Evolutionary conservation across 2,113 vertebrate species (phyloP), one percentile per base, ranked within the genome.

Genomic region (Pangasianodon gigas): DNA sequence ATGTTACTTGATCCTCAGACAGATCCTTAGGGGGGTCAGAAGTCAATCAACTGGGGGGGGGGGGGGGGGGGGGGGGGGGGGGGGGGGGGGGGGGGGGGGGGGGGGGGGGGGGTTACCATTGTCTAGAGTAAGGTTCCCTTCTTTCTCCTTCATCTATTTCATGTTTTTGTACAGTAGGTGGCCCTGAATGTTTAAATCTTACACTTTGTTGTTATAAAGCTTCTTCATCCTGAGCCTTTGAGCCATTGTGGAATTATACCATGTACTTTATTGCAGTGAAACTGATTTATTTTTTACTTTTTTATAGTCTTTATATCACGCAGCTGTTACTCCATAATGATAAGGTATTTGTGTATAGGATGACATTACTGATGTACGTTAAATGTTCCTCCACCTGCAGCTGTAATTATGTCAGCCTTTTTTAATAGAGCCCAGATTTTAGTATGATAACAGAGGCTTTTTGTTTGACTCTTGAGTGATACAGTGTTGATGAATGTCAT

Each of bases 1-100:
- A 3, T 7, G 79, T 71, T 81, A 88, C 58, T 71, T 84, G 87
- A 84, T 83, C 87, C 37, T 71, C 65, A 88, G 62, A 83, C 65
- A 56, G 32, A 84, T 44, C 82, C 82, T 44, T 32, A 60, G 37
- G 21, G 37, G 21, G 60, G 77, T 87, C 60, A 54, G 8, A 19
- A 67, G 80, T 88, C 60, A 71, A 71, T 71, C 14, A 51, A 29
- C 5, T 46, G 21, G 52, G 6, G 67, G 18, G 32, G 46, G 56
- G 75, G 14, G 19, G 79, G 32, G 46, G 56, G 75, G 14, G 19
- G 79, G 32, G 46, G 56, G 75, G 14, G 19, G 79, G 32, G 46
- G 56, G 75, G 14, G 19, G 79, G 21, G 52, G 6, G 67, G 18
- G 21, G 52, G 6, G 67, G 18, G 21, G 52, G 6, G 67, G 18